Conservation (phyloP, 2,113 vertebrate species). For the Chitala chitala region DNA sequence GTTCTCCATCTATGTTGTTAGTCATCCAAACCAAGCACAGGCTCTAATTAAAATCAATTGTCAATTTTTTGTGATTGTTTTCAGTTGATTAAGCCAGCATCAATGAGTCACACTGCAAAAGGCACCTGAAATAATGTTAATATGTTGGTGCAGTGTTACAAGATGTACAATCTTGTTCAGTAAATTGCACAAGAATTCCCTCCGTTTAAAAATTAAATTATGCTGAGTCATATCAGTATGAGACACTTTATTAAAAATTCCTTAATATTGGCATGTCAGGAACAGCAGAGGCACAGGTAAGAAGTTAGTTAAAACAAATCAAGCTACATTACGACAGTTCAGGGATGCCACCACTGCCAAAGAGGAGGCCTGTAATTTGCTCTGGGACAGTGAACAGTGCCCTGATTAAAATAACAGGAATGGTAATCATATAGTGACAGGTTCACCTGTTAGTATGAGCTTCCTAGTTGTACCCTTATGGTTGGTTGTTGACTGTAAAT, state of each 20-base stretch:
- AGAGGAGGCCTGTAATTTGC: not conserved
- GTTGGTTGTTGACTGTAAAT: not conserved
- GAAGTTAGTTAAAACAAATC: not conserved
- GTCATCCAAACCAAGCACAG: too few species aligned
- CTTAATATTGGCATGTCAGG: not conserved
- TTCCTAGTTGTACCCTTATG: not conserved
- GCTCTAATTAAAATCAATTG: too few species aligned
- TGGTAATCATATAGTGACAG: not conserved
- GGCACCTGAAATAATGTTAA: not conserved
- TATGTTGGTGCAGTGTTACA: not conserved
- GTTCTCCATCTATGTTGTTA: too few species aligned
- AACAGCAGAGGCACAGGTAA: not conserved
- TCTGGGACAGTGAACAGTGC: not conserved
- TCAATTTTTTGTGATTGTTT: not conserved
- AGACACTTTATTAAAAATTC: not conserved
- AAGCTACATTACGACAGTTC: not conserved
- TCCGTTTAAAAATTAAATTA: not conserved
- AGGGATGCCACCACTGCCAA: not conserved
- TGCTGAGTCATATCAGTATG: not conserved
- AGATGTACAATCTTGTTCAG: not conserved
- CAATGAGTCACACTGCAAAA: not conserved
- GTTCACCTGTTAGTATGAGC: not conserved
- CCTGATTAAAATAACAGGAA: not conserved
- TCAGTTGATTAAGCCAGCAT: not conserved
- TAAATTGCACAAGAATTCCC: not conserved